phyloP scores from a whole-genome alignment of 2,888 invertebrate genomes.

The Ceramica pisi region DNA sequence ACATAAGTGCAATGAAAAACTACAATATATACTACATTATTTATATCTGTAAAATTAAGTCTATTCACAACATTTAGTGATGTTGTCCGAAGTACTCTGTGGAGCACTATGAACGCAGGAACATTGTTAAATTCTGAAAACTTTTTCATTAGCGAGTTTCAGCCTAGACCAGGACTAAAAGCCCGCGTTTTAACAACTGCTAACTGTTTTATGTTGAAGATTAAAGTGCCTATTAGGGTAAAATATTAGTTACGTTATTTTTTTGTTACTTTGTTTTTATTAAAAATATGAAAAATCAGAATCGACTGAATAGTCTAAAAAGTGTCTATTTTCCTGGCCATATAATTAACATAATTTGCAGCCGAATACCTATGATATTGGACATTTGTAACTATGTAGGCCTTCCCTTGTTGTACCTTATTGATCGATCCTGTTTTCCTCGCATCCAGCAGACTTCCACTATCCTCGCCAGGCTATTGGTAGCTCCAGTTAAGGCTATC shows the following conservation, averaged over 20 bases:
- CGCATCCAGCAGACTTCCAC: neutral
- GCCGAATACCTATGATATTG: no score
- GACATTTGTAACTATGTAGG: neutral
- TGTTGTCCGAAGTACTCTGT: slow-evolving; percentile 32
- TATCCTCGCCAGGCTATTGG: neutral
- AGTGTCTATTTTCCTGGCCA: neutral
- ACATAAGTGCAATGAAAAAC: slow-evolving; percentile 4
- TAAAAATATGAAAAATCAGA: no score
- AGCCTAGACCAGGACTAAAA: slow-evolving; percentile 44
- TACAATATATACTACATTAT: neutral
- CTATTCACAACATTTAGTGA: slow-evolving; percentile 33
- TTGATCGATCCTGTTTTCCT: no score
- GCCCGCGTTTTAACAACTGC: slow-evolving; percentile 36
- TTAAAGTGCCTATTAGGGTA: slow-evolving; percentile 27
- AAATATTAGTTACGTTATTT: slow-evolving; percentile 36
- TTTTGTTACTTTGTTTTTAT: neutral
- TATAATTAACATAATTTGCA: no score
- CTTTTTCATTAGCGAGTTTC: slow-evolving; percentile 56
- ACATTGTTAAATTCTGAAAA: slow-evolving; percentile 45
- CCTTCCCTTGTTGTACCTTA: no score
- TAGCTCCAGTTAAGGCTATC: neutral
- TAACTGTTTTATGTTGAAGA: slow-evolving; percentile 36
- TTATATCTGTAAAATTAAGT: slow-evolving; percentile 16
- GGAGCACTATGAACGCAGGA: slow-evolving; percentile 21
- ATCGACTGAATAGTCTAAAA: no score